These are phyloP conservation scores for Arion vulgaris DNA, from an alignment of 1,140 invertebrate species.

Conservation along the genomic window DNA sequence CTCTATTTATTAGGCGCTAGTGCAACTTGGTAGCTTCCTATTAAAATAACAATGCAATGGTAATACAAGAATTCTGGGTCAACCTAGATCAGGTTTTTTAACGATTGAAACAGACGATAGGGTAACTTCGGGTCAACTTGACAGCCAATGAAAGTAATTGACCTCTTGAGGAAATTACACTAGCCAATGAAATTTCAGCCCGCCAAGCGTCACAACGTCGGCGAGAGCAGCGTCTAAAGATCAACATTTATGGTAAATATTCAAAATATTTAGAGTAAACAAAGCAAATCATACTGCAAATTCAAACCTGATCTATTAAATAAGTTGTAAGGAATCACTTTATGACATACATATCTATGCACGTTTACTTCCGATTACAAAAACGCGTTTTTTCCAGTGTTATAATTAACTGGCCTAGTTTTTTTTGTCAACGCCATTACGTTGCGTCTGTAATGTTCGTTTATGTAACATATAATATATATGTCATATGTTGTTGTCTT, in stretches of 20 bases:
- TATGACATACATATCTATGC: background rate
- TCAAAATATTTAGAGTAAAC: background rate
- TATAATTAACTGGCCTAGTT: background rate
- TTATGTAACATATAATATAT: too few species aligned
- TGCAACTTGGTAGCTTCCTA: too few species aligned
- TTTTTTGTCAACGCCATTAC: background rate
- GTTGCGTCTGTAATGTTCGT: background rate
- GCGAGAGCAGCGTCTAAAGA: background rate
- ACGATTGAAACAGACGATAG: slow-evolving; percentile 17
- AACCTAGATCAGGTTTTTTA: too few species aligned
- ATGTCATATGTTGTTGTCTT: too few species aligned
- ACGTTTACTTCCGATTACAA: background rate
- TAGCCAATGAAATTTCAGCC: slow-evolving; percentile 43
- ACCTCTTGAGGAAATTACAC: background rate
- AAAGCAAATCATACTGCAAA: background rate
- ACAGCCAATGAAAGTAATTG: slow-evolving; percentile 20
- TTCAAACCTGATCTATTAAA: background rate
- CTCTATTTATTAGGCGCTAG: too few species aligned
- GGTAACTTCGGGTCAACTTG: background rate
- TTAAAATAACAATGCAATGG: too few species aligned
- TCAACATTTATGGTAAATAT: slow-evolving; percentile 28
- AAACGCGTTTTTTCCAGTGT: too few species aligned
- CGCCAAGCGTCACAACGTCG: slow-evolving; percentile 39
- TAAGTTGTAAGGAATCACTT: background rate
- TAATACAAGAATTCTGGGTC: too few species aligned